Evolutionary conservation across 2,113 vertebrate species (phyloP), one percentile per base, ranked within the genome.

Genomic region (Pangasianodon hypophthalmus): DNA sequence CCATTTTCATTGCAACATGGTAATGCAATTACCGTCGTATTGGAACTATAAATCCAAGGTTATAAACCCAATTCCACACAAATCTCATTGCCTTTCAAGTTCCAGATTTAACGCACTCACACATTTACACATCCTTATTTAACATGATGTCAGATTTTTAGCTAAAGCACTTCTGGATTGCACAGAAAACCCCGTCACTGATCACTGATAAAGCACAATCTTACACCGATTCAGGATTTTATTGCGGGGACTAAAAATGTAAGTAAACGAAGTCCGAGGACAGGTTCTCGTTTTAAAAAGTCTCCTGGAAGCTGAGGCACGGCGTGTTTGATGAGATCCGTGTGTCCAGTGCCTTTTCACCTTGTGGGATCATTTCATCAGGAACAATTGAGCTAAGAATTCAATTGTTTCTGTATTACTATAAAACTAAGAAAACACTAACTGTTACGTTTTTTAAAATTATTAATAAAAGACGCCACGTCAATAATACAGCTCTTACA

Each of bases 341-440:
- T 7, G 37, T 60, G 24, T 32, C 44, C 41, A 89, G 88, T 89
- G 88, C 88, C 88, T 89, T 85, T 10, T 75, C n/a, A 52, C 46
- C 11, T 11, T 19, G 19, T n/a, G 8, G 21, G 19, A 46, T 19
- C 50, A 11, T 75, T 75, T 80, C 46, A 79, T 48, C 7, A n/a
- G 67, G 32, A 6, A 19, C 14, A 7, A 0, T 67, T 6, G 29
- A 67, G 26, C 71, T 32, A 2, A 14, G 26, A 6, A n/a, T 52
- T 29, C 6, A 81, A 81, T 81, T 2, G 50, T 56, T 56, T 54
- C 16, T 1, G 41, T 56, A 7, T 67, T 41, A 64, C 73, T 77
- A 46, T 29, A 44, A 48, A 62, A 19, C 32, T 1, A 56, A 75
- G 21, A 87, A 11, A 41, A 86, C 85, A 86, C 85, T 86, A 86